These are phyloP conservation scores for Pteronura brasiliensis DNA, from an alignment of 2,113 vertebrate genomes.

Conservation along the genomic window DNA sequence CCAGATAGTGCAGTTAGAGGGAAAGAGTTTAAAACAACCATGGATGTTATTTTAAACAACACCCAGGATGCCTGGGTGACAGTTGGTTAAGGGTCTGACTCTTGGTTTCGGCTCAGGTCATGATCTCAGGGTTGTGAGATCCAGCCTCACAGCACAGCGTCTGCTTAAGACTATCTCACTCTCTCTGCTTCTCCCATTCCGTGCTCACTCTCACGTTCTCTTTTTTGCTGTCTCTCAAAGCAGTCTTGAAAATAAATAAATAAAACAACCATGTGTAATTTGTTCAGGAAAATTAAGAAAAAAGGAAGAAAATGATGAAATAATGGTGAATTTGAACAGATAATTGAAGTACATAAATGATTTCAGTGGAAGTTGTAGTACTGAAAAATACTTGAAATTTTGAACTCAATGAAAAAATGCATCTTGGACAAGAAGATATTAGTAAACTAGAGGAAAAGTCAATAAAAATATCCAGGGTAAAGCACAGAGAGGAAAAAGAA, in stretches of 20 bases:
- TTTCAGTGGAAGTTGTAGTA: conserved; percentile 1
- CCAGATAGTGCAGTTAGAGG: background rate
- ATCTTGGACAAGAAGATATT: background rate
- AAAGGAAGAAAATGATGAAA: background rate
- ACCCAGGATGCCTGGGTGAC: background rate
- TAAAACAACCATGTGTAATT: background rate
- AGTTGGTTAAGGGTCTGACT: background rate
- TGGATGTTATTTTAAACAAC: no score
- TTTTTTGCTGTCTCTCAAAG: background rate
- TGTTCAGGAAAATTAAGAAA: background rate
- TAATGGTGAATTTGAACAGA: conserved; percentile 3
- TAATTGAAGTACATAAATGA: background rate
- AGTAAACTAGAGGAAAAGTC: background rate
- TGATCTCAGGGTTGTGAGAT: background rate
- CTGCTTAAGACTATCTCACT: background rate
- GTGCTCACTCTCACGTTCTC: background rate
- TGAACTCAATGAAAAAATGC: conserved; percentile 14
- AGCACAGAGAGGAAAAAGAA: background rate
- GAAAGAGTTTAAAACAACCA: background rate
- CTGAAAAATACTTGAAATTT: conserved; percentile 29
- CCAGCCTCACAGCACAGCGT: background rate
- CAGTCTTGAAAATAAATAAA: background rate
- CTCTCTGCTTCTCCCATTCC: background rate
- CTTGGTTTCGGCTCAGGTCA: background rate
- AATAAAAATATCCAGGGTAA: background rate